These are phyloP conservation scores for Dasyornis broadbenti DNA, from an alignment of 2,113 vertebrate genomes.

Conservation along the genomic window DNA sequence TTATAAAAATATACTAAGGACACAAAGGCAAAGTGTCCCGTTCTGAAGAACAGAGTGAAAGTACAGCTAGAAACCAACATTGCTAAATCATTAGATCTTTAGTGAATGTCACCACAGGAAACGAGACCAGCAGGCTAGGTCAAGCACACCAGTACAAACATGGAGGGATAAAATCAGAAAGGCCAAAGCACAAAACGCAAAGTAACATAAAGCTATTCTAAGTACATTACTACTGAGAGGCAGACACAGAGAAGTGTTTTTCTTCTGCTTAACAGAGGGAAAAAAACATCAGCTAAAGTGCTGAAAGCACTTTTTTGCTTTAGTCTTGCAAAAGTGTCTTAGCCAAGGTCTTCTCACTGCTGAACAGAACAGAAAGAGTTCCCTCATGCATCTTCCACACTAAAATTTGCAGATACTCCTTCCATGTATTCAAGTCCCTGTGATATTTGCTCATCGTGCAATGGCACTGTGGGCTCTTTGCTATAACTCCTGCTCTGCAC, in stretches of 20 bases:
- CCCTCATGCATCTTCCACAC: neutral
- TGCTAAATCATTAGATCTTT: constrained; percentile 18
- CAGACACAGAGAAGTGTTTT: neutral
- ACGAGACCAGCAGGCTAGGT: neutral
- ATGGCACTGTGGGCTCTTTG: neutral
- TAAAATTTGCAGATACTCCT: neutral
- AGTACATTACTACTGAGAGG: neutral
- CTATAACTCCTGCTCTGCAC: neutral
- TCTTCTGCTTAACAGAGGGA: neutral
- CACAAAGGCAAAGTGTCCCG: constrained; percentile 47
- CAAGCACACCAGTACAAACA: constrained; percentile 19
- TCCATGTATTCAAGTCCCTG: neutral
- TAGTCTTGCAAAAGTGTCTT: neutral
- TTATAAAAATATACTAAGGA: neutral
- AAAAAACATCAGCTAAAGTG: neutral
- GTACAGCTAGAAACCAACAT: constrained; percentile 18
- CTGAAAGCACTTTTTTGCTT: neutral
- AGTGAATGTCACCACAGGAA: constrained; percentile 29
- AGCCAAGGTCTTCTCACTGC: neutral
- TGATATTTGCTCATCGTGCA: neutral
- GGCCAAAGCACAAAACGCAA: constrained; percentile 25
- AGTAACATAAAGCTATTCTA: constrained; percentile 46
- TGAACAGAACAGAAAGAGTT: neutral
- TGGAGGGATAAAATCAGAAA: constrained; percentile 44
- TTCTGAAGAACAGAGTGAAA: constrained; percentile 45